Evolutionary conservation across 23 tunicate genomes (phyloP).

Genomic region (Phallusia fumigata): DNA sequence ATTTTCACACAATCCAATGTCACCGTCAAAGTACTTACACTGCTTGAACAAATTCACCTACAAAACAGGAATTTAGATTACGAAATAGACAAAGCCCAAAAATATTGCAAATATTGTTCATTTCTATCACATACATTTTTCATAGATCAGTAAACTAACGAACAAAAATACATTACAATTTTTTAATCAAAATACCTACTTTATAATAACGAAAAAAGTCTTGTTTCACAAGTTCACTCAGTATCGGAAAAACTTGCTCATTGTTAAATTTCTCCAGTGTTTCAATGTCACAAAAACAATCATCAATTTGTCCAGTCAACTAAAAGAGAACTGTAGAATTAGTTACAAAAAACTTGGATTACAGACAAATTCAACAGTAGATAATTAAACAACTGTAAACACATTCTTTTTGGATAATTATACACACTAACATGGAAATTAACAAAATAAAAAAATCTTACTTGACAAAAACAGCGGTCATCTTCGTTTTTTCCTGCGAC

Average conservation of each 20-base stretch:
- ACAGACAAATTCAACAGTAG: no score
- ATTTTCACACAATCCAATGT: conserved; percentile 84
- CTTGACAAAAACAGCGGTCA: not conserved
- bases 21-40: conserved; percentile 80
- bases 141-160: no score
- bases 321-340: no score
- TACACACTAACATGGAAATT: no score
- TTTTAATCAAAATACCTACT: conserved; percentile 19
- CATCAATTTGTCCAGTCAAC: conserved; percentile 90
- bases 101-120: not conserved
- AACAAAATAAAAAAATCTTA: not conserved
- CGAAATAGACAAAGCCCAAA: not conserved
- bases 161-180: no score
- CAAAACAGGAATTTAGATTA: not conserved
- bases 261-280: conserved; percentile 87
- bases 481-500: not conserved
- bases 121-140: no score
- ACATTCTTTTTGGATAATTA: no score
- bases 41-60: conserved; percentile 86
- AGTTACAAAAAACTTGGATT: no score
- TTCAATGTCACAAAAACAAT: conserved; percentile 92
- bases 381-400: no score
- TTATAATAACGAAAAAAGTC: conserved; percentile 90
- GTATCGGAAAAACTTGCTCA: conserved; percentile 67
- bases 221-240: conserved; percentile 38